phyloP scores from a whole-genome alignment of 2,113 vertebrate species.

The Zapus hudsonius region DNA sequence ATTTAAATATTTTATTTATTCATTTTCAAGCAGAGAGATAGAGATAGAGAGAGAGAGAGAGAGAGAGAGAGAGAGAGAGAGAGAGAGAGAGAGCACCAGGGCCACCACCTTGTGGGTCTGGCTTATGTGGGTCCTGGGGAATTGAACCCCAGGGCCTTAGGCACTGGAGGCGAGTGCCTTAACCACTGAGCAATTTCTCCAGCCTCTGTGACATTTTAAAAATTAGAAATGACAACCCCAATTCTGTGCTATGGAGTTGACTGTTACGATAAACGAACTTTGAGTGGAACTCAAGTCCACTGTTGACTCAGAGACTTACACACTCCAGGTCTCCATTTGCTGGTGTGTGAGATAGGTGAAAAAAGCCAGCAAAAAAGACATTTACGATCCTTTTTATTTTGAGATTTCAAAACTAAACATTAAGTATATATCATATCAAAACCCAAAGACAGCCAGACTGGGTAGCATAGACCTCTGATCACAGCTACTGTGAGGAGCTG shows the following conservation, averaged over 20 bases:
- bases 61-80: no score
- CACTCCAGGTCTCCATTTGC: neutral
- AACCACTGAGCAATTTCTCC: no score
- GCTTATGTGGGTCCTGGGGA: no score
- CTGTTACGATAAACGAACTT: neutral
- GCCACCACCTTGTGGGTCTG: no score
- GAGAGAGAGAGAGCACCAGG: no score
- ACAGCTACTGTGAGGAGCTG: neutral
- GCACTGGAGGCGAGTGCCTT: no score
- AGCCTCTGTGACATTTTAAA: slow-evolving; percentile 25
- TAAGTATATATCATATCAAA: neutral
- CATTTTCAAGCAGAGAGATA: no score
- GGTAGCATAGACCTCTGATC: neutral
- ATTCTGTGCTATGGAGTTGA: neutral
- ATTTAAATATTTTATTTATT: no score
- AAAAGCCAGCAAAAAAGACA: neutral
- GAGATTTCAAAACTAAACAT: neutral
- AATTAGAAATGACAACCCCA: neutral
- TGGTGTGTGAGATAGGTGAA: neutral
- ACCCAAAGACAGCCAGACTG: neutral
- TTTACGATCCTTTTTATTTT: neutral
- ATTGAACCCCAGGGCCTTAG: no score
- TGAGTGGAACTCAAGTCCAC: neutral
- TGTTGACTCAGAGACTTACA: neutral
- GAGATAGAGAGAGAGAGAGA: no score